A percentile compares a stretch with the other conserved stretches of the same genome.
Conservation (phyloP, 2,113 vertebrate genomes). For the Lagopus muta region DNA sequence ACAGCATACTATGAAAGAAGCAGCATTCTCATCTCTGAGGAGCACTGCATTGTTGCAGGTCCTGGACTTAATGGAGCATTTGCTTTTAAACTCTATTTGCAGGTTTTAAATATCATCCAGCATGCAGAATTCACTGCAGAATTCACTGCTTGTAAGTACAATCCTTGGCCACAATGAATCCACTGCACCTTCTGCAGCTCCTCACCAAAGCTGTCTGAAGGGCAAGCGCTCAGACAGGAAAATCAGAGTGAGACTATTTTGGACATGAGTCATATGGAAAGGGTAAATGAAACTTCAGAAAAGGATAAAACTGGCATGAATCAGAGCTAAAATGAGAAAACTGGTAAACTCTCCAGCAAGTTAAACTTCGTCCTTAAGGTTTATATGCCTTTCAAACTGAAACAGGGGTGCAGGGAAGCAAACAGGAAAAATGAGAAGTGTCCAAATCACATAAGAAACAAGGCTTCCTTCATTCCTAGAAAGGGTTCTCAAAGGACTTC, state of each 20-base stretch:
- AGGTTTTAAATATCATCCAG: not conserved
- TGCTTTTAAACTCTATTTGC: not conserved
- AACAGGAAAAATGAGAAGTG: not conserved
- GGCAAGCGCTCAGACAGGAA: not conserved
- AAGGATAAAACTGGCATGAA: not conserved
- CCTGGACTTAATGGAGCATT: not conserved
- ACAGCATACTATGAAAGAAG: not conserved
- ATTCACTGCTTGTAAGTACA: not conserved
- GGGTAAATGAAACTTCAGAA: not conserved
- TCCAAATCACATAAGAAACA: conserved; percentile 9
- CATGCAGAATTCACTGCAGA: not conserved
- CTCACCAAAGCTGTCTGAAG: not conserved
- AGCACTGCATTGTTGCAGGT: not conserved
- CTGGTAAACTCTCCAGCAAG: not conserved
- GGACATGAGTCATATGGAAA: not conserved
- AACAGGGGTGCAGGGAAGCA: not conserved
- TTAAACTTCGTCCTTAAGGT: not conserved
- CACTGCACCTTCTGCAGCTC: not conserved
- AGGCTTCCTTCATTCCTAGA: conserved; percentile 23
- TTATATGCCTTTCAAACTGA: not conserved
- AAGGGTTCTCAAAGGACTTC: not conserved
- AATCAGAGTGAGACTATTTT: not conserved
- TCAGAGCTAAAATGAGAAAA: not conserved
- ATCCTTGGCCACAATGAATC: not conserved
- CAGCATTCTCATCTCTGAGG: not conserved